These are phyloP conservation scores for Mustela nigripes DNA, from an alignment of 2,113 vertebrate genomes.

Conservation along the genomic window DNA sequence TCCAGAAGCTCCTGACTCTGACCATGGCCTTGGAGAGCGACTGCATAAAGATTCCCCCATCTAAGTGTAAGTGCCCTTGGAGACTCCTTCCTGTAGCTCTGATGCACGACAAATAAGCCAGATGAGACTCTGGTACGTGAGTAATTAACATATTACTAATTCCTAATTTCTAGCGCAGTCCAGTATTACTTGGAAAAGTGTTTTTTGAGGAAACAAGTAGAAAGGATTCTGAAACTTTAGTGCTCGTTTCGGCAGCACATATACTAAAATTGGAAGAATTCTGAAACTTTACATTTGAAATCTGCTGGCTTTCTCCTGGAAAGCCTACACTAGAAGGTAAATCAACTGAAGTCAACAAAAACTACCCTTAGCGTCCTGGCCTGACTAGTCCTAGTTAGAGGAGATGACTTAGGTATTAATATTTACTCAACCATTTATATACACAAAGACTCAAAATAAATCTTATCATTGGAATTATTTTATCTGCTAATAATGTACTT, in stretches of 20 bases:
- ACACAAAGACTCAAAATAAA: slow-evolving; percentile 48
- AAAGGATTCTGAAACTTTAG: neutral
- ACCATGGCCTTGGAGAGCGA: neutral
- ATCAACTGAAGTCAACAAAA: neutral
- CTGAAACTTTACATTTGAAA: slow-evolving; percentile 19
- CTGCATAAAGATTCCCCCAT: neutral
- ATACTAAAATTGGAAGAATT: neutral
- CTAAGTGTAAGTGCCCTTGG: neutral
- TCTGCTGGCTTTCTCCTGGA: neutral
- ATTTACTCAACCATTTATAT: neutral
- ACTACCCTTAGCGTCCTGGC: neutral
- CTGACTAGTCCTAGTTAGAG: neutral
- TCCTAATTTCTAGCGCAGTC: neutral
- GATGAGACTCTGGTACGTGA: neutral
- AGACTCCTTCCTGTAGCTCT: neutral
- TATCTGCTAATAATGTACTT: slow-evolving; percentile 36
- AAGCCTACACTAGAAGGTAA: neutral
- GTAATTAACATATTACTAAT: neutral
- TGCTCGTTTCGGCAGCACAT: too few species aligned
- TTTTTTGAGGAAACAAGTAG: neutral
- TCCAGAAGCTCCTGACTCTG: neutral
- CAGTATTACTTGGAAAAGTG: neutral
- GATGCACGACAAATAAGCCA: neutral
- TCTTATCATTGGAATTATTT: slow-evolving; percentile 25
- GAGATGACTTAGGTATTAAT: neutral